A percentile compares a stretch with the other conserved stretches of the same genome.
Conservation (phyloP, 2,797 vertebrate species). For the Tadarida brasiliensis region DNA sequence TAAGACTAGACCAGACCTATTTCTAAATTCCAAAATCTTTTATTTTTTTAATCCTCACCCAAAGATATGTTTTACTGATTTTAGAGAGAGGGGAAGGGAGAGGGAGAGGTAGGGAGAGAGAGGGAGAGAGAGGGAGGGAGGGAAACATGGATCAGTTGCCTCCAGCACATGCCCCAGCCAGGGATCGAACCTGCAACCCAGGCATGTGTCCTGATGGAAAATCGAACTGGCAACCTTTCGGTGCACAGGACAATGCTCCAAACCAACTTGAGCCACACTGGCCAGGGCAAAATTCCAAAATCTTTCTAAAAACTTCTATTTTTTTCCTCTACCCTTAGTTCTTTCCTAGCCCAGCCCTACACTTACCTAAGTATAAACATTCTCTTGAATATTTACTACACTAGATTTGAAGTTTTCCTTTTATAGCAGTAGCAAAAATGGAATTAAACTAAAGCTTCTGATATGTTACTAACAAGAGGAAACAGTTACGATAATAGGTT, state of each 20-base stretch:
- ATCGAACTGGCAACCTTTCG: background rate
- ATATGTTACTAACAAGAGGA: constrained; percentile 78
- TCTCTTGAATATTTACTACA: constrained; percentile 88
- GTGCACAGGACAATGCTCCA: background rate
- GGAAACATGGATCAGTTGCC: background rate
- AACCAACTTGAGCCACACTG: background rate
- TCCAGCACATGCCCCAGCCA: background rate
- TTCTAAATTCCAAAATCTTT: constrained; percentile 58
- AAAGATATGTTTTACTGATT: background rate
- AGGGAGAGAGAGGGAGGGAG: background rate
- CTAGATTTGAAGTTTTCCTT: constrained; percentile 89
- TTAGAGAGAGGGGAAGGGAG: background rate
- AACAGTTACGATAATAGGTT: constrained; percentile 76
- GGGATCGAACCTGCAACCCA: background rate
- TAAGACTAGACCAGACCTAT: constrained; percentile 42
- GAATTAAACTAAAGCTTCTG: constrained; percentile 85
- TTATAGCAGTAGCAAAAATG: constrained; percentile 86
- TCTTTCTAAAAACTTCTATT: constrained; percentile 62
- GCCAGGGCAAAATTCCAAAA: constrained; percentile 45
- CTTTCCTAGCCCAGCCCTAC: background rate
- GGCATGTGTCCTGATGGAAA: background rate
- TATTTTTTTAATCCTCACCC: background rate
- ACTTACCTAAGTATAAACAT: constrained; percentile 84
- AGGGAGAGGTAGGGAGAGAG: accelerated
- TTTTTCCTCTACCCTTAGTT: background rate